Conservation (phyloP, 2,113 vertebrate genomes). For the Crotalus helleri region DNA sequence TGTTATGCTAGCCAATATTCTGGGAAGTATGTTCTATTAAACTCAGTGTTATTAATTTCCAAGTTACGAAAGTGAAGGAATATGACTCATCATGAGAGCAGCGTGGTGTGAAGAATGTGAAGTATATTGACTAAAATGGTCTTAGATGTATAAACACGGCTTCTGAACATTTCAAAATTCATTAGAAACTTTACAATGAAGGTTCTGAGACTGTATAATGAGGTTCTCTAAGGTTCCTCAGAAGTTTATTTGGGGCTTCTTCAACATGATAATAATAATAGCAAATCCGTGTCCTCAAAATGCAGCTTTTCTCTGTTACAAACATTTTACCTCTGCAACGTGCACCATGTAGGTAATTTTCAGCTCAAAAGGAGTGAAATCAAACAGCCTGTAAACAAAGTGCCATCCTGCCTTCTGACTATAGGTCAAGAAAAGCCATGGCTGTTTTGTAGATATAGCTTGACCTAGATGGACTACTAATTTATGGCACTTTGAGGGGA, state of each 20-base stretch:
- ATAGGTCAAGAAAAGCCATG: not conserved
- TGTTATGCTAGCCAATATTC: not conserved
- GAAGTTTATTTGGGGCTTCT: not conserved
- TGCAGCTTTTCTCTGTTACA: not conserved
- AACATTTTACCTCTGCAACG: not conserved
- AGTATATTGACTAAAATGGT: slow-evolving; percentile 18
- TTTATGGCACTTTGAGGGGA: not conserved
- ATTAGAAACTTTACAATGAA: not conserved
- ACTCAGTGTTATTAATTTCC: not conserved
- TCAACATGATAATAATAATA: not conserved
- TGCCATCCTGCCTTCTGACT: not conserved
- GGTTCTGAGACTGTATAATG: not conserved
- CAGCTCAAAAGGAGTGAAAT: not conserved
- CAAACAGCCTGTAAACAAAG: not conserved
- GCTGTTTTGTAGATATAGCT: not conserved
- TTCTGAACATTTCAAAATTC: slow-evolving; percentile 12
- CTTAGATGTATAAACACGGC: slow-evolving; percentile 33
- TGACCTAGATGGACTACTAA: not conserved
- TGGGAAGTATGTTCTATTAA: not conserved
- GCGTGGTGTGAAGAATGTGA: not conserved
- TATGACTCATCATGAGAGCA: not conserved
- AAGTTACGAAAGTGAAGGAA: not conserved
- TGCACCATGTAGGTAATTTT: not conserved
- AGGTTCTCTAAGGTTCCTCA: not conserved
- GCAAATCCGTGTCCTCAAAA: not conserved